Conservation (phyloP, 2,888 invertebrate species). For the Nomada ferruginata region DNA sequence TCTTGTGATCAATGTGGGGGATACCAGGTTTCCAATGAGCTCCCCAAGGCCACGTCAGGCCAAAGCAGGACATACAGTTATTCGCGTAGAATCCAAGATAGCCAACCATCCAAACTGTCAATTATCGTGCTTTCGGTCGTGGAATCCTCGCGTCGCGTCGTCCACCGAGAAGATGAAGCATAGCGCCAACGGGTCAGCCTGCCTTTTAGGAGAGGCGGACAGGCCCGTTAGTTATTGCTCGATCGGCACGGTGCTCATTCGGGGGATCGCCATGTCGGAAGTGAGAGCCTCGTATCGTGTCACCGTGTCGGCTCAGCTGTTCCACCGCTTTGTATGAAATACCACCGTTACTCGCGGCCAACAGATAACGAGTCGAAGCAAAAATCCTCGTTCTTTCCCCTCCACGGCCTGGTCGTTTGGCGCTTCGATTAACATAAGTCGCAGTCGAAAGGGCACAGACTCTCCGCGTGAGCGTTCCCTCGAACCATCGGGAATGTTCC, state of each 20-base stretch:
- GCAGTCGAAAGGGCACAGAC: conserved; percentile 5
- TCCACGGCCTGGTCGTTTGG: not conserved
- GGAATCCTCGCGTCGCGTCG: conserved; percentile 63
- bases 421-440: conserved; percentile 24
- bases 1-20: conserved; percentile 13
- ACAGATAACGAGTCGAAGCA: conserved; percentile 8
- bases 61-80: conserved; percentile 57
- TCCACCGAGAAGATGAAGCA: conserved; percentile 75
- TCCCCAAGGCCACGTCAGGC: conserved; percentile 59
- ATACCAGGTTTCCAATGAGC: not conserved
- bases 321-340: conserved; percentile 28
- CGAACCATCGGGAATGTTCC: conserved; percentile 45
- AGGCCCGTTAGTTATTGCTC: conserved; percentile 70
- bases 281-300: conserved; percentile 57
- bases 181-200: conserved; percentile 71
- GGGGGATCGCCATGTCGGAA: conserved; percentile 68
- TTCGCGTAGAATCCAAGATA: conserved; percentile 50
- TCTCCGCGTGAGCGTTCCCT: not conserved
- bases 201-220: conserved; percentile 72
- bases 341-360: conserved; percentile 41
- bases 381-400: not conserved
- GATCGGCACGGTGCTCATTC: conserved; percentile 56
- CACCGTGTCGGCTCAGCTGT: conserved; percentile 31
- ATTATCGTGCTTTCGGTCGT: conserved; percentile 72
- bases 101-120: conserved; percentile 67